phyloP scores from a whole-genome alignment of 1,140 invertebrate genomes.

The Penaeus indicus region DNA sequence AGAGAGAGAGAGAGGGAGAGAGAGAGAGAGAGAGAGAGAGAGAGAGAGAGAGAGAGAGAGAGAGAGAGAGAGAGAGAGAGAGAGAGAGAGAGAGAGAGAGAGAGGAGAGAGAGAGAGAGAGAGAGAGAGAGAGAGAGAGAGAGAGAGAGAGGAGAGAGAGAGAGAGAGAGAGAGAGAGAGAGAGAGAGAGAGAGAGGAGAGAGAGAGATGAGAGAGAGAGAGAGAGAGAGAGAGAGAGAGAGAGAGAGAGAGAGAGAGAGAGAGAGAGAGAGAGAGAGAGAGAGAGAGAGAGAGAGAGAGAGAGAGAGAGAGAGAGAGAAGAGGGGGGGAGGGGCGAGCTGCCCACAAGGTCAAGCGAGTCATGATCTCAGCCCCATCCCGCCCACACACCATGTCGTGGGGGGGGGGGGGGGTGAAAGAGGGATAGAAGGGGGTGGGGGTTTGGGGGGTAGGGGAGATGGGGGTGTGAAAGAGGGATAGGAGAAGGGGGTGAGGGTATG shows the following conservation, averaged over 20 bases:
- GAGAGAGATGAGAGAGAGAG: background rate
- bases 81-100: background rate
- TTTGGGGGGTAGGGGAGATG: background rate
- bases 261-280: slow-evolving; percentile 33
- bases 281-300: slow-evolving; percentile 13
- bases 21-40: no score
- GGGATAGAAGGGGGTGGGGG: no score
- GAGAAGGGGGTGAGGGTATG: no score
- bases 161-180: background rate
- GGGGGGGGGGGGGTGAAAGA: no score
- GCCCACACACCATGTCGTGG: slow-evolving; percentile 16
- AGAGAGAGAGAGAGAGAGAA: slow-evolving; percentile 7
- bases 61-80: background rate
- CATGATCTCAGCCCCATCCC: slow-evolving; percentile 23
- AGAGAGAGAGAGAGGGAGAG: background rate
- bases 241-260: slow-evolving; percentile 6
- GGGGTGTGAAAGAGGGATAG: background rate
- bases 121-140: background rate
- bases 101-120: background rate
- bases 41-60: background rate
- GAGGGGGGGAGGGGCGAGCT: background rate
- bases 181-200: no score
- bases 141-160: background rate
- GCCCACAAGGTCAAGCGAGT: slow-evolving; percentile 41
- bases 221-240: slow-evolving; percentile 11